Evolutionary conservation across 1,140 invertebrate species (phyloP).

Genomic region (Bombus sibiricus): DNA sequence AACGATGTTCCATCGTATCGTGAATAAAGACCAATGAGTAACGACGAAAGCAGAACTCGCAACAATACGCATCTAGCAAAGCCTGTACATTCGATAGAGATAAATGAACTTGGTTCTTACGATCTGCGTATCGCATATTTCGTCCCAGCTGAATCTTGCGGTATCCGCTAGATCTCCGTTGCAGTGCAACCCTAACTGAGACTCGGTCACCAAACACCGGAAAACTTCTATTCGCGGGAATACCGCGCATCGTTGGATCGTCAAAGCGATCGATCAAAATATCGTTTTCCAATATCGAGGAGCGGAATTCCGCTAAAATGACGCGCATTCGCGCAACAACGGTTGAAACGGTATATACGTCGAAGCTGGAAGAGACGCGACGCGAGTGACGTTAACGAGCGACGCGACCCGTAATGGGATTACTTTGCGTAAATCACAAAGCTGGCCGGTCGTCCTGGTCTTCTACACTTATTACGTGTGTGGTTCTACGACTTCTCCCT

Average conservation of each 20-base stretch:
- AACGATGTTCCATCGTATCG: background rate
- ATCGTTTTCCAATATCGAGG: background rate
- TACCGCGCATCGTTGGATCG: too few relatives aligned
- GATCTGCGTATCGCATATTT: background rate
- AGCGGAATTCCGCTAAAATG: slow-evolving; percentile 28
- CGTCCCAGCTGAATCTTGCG: background rate
- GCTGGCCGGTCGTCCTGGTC: slow-evolving; percentile 42
- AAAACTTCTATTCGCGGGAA: background rate
- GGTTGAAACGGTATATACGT: slow-evolving; percentile 4
- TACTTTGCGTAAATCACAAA: slow-evolving; percentile 74
- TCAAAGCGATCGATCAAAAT: background rate
- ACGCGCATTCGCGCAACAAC: slow-evolving; percentile 19
- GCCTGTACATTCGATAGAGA: too few relatives aligned
- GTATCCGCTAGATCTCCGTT: background rate
- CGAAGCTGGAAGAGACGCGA: slow-evolving; percentile 11
- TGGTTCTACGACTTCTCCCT: slow-evolving; percentile 50
- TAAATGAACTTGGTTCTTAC: too few relatives aligned
- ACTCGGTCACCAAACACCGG: background rate
- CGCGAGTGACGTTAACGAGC: slow-evolving; percentile 68
- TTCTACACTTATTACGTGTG: slow-evolving; percentile 58
- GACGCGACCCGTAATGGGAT: slow-evolving; percentile 70
- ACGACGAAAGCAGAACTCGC: background rate
- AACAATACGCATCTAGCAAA: too few relatives aligned
- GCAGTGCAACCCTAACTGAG: background rate
- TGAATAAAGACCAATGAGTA: background rate